A percentile compares a stretch with the other conserved stretches of the same genome.
phyloP scores from a whole-genome alignment of 2,113 vertebrate genomes.

The Carassius carassius region DNA sequence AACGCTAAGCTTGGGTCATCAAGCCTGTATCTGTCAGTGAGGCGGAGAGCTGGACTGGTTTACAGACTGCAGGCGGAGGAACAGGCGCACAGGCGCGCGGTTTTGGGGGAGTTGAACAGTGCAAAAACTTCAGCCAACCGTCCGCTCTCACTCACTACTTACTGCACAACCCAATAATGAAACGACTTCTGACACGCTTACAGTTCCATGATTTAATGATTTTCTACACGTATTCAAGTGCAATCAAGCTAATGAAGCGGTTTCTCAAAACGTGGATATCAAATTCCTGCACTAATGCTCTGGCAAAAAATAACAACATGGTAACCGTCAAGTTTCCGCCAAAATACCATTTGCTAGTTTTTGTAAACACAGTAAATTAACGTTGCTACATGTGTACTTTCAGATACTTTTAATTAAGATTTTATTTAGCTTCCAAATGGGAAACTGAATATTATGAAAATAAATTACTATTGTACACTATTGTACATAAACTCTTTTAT shows the following conservation, averaged over 20 bases:
- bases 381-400: no score
- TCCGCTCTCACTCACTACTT: slow-evolving; percentile 49
- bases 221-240: neutral
- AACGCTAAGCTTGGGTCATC: neutral
- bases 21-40: slow-evolving; percentile 42
- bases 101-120: slow-evolving; percentile 49
- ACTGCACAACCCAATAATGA: neutral
- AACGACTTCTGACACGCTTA: neutral
- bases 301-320: neutral
- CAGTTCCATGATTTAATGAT: neutral
- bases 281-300: neutral
- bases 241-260: neutral
- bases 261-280: neutral
- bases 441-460: no score
- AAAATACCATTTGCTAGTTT: neutral
- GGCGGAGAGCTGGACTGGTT: slow-evolving; percentile 38
- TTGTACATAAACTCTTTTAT: neutral
- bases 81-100: neutral
- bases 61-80: slow-evolving; percentile 34
- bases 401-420: neutral
- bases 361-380: neutral
- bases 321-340: neutral
- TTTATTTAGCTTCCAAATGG: neutral
- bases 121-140: slow-evolving; percentile 65
- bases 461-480: no score